A percentile compares a stretch with the other conserved stretches of the same genome.
These are phyloP conservation scores for Agrypnia vestita DNA, from an alignment of 1,140 invertebrate genomes.

Conservation along the genomic window DNA sequence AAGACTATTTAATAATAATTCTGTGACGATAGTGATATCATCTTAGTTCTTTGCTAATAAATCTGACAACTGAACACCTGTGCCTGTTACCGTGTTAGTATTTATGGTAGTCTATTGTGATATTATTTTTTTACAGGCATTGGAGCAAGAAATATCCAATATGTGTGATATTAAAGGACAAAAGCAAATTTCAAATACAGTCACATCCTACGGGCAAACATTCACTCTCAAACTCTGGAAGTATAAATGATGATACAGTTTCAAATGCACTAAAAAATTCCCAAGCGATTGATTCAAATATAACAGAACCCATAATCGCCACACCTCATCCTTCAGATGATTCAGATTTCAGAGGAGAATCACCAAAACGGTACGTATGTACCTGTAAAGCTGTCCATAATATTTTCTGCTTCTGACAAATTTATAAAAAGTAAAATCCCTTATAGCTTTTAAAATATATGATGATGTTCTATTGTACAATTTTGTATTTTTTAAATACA, in stretches of 20 bases:
- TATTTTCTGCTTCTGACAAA: too few species aligned
- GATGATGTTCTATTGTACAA: too few species aligned
- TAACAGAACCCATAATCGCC: neutral
- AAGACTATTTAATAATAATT: too few species aligned
- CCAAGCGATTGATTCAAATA: neutral
- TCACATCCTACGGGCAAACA: neutral
- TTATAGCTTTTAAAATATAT: too few species aligned
- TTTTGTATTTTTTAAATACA: too few species aligned
- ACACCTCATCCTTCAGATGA: neutral
- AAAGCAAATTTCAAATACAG: slow-evolving; percentile 45
- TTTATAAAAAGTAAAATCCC: too few species aligned
- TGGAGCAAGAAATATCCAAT: slow-evolving; percentile 97
- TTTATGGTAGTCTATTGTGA: neutral
- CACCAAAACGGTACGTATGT: neutral
- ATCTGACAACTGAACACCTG: too few species aligned
- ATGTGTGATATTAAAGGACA: slow-evolving; percentile 76
- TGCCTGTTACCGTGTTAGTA: neutral
- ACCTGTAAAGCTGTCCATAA: too few species aligned
- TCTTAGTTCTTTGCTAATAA: too few species aligned
- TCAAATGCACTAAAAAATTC: neutral
- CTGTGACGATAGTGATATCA: too few species aligned
- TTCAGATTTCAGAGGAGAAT: slow-evolving; percentile 3
- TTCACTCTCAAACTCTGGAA: too few species aligned
- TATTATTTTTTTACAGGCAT: slow-evolving; percentile 71
- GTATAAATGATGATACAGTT: neutral